A percentile compares a stretch with the other conserved stretches of the same genome.
phyloP scores from a whole-genome alignment of 2,113 vertebrate genomes.

The Cyprinodon tularosa region DNA sequence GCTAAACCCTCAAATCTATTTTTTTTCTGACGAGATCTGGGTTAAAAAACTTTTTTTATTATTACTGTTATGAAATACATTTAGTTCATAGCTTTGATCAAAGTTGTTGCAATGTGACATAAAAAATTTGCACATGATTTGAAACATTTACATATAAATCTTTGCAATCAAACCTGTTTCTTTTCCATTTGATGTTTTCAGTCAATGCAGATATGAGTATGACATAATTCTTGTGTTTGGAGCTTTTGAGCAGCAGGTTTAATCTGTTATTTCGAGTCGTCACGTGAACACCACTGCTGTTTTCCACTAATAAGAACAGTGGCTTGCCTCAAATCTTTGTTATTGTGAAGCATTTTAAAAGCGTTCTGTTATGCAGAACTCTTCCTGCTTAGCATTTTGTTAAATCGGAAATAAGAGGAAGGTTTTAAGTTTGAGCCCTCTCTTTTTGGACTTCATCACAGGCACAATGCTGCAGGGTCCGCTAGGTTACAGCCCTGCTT shows the following conservation, averaged over 20 bases:
- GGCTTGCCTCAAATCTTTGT: background rate
- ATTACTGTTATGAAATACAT: too few relatives aligned
- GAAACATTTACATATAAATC: background rate
- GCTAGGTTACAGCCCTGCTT: constrained; percentile 58
- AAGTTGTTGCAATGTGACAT: background rate
- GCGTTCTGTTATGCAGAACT: background rate
- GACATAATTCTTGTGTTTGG: constrained; percentile 3
- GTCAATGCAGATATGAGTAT: constrained; percentile 6
- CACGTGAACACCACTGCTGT: background rate
- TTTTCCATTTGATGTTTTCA: background rate
- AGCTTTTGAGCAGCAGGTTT: constrained; percentile 21
- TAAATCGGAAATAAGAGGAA: background rate
- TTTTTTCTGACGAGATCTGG: too few relatives aligned
- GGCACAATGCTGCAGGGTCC: constrained; percentile 39
- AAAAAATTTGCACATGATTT: background rate
- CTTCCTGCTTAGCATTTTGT: background rate
- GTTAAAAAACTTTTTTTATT: too few relatives aligned
- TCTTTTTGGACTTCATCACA: constrained; percentile 2
- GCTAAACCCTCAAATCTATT: too few relatives aligned
- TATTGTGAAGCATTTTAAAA: background rate
- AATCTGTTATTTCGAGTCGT: constrained; percentile 27
- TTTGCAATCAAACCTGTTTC: background rate
- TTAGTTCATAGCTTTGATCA: background rate
- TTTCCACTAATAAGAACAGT: background rate
- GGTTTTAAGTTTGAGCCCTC: background rate